Base-by-base conservation (phyloP, 2,113 vertebrate species). In the Phodopus roborovskii region DNA sequence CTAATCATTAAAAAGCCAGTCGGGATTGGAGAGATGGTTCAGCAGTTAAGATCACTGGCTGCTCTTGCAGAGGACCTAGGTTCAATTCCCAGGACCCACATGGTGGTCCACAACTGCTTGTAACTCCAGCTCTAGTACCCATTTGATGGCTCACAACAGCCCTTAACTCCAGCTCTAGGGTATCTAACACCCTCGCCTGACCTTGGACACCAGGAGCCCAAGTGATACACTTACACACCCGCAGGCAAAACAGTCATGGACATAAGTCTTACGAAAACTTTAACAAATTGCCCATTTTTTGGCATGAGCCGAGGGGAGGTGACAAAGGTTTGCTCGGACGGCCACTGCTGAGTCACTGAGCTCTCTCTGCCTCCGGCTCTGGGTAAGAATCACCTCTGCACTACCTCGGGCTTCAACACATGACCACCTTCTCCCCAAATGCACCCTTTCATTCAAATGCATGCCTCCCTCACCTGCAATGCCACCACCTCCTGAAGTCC, bases 311-410 rank as follows among this genome's bases (percentile, higher is more conserved):
- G 10, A n/a, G 28, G n/a, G 9, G 20, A 91, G 15, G 39, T 28
- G 1, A 71, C 13, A 28, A 39, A 13, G 48, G 33, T 8, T 15
- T 16, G 20, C 33, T 15, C 13, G 9, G 30, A 36, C 17, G 0
- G 0, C n/a, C 7, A 0, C 3, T 8, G 66, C 2, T 20, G 7
- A 9, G 45, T 74, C 45, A 42, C 5, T 2, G 17, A 11, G 48
- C 62, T 83, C 39, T 4, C 62, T 83, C 39, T 4, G 30, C 58
- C 73, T 16, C 33, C 9, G 0, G 4, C 10, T 30, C 42, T 1
- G 36, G 15, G n/a, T 0, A 0, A 7, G 22, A 28, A 17, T 12
- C 1, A 1, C 82, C 36, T 42, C 70, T 50, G 28, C 7, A 1
- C 0, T n/a, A 26, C 56, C 64, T 39, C 48, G 22, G 92, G 39